Base-by-base conservation (phyloP, 2,888 invertebrate species). In the Trissolcus japonicus region DNA sequence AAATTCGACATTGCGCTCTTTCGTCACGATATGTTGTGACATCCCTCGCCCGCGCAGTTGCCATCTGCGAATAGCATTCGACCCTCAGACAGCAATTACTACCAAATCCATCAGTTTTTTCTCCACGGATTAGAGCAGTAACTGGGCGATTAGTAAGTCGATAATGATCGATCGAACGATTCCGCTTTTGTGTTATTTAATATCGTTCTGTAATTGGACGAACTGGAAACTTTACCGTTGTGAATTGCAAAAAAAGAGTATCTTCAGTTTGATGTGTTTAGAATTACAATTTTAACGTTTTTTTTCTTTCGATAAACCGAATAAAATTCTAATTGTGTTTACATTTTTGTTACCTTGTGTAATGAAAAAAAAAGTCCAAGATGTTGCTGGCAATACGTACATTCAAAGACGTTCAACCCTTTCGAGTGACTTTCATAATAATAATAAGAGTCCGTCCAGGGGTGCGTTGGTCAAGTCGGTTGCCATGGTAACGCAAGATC, bases 391-490 rank as follows among this genome's bases (percentile, higher is more conserved):
- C 11, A 11, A 2, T 35, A 35, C 9, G 35, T 35, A 11, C 7
- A 11, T 35, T 35, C 35, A 35, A 35, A 35, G 35, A 35, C 17
- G 40, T 57, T n/a, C 78, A 84, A 85, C 83, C 84, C 84, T 84
- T 85, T 81, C 80, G 81, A 81, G 79, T 76, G 66, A 80, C 75
- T 74, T 82, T 82, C 80, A 80, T 84, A 83, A 84, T 82, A 83
- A 83, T 82, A 82, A 19, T 16, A 6, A 80, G 81, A 81, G 67
- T 68, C 29, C 53, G 56, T 79, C 80, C 78, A 57, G 82, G 84
- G 82, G 77, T 83, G 82, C 80, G 83, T 83, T 85, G 86, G 85
- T 86, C 86, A 86, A 86, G 87, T 83, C 86, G 86, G 88, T 88
- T 82, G 83, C 83, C 82, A 87, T 87, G 87, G 87, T 66, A 82